Percentiles rank a stretch among this genome's conserved stretches.
phyloP scores from a whole-genome alignment of 37 sponge, comb jelly and placozoan species.

The Axinella damicornis region DNA sequence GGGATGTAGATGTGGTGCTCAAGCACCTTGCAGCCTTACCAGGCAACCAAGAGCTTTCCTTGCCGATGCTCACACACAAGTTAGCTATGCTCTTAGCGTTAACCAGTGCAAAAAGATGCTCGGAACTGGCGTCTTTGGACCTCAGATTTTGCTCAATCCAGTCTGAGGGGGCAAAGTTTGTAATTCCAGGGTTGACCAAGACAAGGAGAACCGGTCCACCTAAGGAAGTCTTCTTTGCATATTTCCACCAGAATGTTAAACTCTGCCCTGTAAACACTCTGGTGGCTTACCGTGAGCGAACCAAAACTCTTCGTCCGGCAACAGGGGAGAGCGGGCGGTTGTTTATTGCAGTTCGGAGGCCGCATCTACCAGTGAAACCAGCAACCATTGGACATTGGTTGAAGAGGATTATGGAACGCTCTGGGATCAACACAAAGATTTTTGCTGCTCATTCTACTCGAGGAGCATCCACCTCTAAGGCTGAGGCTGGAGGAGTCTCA shows the following conservation, averaged over 20 bases:
- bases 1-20: slow-evolving; percentile 38
- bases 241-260: no score
- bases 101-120: background rate
- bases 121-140: slow-evolving; percentile 21
- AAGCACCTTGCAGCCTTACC: background rate
- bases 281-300: no score
- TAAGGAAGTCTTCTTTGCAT: no score
- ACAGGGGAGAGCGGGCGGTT: no score
- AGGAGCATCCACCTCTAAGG: background rate
- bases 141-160: no score
- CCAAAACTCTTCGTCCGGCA: no score
- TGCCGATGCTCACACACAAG: slow-evolving; percentile 18
- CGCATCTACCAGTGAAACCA: background rate
- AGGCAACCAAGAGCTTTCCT: background rate
- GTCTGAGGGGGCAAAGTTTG: no score
- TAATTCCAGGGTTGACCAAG: no score
- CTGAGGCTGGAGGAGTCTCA: background rate
- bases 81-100: slow-evolving; percentile 12
- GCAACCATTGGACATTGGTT: background rate
- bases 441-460: background rate
- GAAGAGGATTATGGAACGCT: background rate
- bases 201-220: no score
- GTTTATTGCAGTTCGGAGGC: background rate
- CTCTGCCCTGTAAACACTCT: no score
- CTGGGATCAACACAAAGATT: background rate